Evolutionary conservation across 2,113 vertebrate genomes (phyloP).

Genomic region (Corapipo altera): DNA sequence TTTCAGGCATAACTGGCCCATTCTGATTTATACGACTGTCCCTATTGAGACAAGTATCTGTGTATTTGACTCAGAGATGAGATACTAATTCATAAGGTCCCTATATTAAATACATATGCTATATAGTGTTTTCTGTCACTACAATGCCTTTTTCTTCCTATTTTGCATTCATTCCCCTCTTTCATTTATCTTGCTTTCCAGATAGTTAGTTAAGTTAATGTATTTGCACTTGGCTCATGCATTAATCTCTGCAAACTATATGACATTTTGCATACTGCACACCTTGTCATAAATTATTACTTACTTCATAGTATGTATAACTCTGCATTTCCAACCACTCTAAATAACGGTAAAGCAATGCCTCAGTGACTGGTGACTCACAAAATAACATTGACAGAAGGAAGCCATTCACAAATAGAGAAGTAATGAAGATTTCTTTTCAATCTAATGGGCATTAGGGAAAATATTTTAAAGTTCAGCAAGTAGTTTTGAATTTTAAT

Average conservation of each 20-base stretch:
- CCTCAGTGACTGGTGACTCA: not conserved
- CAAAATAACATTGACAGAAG: slow-evolving; percentile 15
- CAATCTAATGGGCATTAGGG: slow-evolving; percentile 8
- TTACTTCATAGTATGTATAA: not conserved
- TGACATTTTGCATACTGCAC: slow-evolving; percentile 19
- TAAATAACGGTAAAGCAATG: slow-evolving; percentile 27
- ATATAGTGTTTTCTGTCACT: not conserved
- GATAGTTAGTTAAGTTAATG: slow-evolving; percentile 42
- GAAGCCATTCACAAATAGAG: slow-evolving; percentile 13
- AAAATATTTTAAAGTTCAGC: slow-evolving; percentile 44
- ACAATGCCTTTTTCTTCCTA: not conserved
- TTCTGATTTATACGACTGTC: not conserved
- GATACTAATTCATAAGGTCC: not conserved
- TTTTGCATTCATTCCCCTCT: slow-evolving; percentile 2
- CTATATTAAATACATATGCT: not conserved
- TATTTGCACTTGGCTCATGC: slow-evolving; percentile 37
- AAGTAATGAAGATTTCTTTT: slow-evolving; percentile 52
- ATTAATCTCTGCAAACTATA: slow-evolving; percentile 50
- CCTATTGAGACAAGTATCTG: not conserved
- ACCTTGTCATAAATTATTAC: slow-evolving; percentile 34
- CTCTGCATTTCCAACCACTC: not conserved
- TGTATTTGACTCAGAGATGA: not conserved
- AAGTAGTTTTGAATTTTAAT: slow-evolving; percentile 54
- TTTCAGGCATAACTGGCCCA: not conserved
- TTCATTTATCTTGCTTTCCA: slow-evolving; percentile 53